Evolutionary conservation across 2,797 vertebrate genomes (phyloP).

Genomic region (Rhyacichthys aspro): DNA sequence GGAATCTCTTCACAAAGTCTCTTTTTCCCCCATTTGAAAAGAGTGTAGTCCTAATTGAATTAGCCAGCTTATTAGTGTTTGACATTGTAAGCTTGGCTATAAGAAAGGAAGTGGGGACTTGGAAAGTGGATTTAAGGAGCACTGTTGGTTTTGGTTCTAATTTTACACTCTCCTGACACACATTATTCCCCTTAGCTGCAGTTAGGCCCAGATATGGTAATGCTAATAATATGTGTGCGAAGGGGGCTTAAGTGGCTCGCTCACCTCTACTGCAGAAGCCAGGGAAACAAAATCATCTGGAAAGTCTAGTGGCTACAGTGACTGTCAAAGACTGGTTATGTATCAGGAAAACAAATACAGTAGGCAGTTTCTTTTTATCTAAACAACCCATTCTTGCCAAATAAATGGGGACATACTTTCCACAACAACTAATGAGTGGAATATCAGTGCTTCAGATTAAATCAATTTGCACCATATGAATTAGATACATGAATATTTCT

Average conservation of each 20-base stretch:
- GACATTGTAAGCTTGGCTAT: constrained; percentile 62
- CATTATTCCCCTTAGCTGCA: constrained; percentile 71
- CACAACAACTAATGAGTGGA: too few species aligned
- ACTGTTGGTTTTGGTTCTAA: constrained; percentile 73
- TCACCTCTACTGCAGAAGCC: constrained; percentile 49
- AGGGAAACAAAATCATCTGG: constrained; percentile 27
- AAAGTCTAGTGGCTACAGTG: constrained; percentile 22
- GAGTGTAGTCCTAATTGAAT: constrained; percentile 72
- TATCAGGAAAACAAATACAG: constrained; percentile 43
- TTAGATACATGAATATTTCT: too few species aligned
- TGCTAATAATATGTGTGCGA: constrained; percentile 64
- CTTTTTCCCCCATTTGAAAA: constrained; percentile 61
- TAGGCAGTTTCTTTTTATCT: too few species aligned
- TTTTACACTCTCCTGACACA: constrained; percentile 74
- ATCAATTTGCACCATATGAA: too few species aligned
- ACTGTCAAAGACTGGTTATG: constrained; percentile 33
- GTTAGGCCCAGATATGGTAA: constrained; percentile 66
- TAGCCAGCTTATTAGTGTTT: constrained; percentile 75
- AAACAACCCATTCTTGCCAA: too few species aligned
- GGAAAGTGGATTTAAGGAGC: constrained; percentile 65
- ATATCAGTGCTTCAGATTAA: too few species aligned
- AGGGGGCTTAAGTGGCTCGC: constrained; percentile 58
- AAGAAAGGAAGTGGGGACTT: constrained; percentile 63
- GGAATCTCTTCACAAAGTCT: constrained; percentile 62
- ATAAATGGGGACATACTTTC: too few species aligned